Percentiles rank a stretch among this genome's conserved stretches.
Conservation (phyloP, 2,113 vertebrate genomes). For the Albula goreensis region DNA sequence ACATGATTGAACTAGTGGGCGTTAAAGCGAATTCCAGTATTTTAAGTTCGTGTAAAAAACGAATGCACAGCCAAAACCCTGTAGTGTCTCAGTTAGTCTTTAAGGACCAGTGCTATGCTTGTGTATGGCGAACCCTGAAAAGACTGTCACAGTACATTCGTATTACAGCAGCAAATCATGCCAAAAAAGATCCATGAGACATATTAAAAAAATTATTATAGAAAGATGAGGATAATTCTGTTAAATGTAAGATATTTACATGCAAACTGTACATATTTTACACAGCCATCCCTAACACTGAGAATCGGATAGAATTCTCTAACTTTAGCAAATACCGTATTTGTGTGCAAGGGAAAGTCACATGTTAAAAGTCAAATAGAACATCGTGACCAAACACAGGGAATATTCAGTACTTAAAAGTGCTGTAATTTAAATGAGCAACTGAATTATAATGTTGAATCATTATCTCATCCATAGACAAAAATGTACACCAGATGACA, state of each 20-base stretch:
- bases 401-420: neutral
- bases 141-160: neutral
- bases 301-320: neutral
- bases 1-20: too few species aligned
- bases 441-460: neutral
- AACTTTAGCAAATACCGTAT: neutral
- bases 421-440: neutral
- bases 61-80: neutral
- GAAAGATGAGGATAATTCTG: neutral
- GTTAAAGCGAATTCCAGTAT: too few species aligned
- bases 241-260: constrained; percentile 7
- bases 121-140: neutral
- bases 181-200: neutral
- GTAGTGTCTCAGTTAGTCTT: neutral
- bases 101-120: neutral
- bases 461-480: neutral
- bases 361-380: neutral
- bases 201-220: neutral
- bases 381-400: neutral
- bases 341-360: neutral
- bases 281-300: neutral
- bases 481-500: neutral
- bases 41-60: too few species aligned
- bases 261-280: constrained; percentile 10
- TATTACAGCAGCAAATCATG: constrained; percentile 1